phyloP scores from a whole-genome alignment of 2,888 invertebrate genomes.

The Melanotus villosus region DNA sequence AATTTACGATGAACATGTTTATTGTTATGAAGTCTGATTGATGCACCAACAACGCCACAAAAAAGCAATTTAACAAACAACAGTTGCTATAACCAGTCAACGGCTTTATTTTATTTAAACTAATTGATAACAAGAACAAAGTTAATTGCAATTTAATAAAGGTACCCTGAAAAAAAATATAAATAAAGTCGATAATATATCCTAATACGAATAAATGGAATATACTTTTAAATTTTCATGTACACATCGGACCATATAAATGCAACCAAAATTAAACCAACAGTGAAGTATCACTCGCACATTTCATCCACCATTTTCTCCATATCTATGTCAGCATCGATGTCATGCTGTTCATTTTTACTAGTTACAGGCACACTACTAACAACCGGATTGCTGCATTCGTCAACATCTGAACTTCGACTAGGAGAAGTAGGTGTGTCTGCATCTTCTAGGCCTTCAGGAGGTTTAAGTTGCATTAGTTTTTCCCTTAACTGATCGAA shows the following conservation, averaged over 20 bases:
- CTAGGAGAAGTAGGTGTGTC: constrained; percentile 67
- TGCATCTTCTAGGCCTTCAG: constrained; percentile 79
- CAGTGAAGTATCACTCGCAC: constrained; percentile 69
- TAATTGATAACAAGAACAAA: constrained; percentile 31
- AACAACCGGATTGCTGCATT: constrained; percentile 50
- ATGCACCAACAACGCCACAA: no score
- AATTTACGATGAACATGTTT: no score
- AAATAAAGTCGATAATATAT: constrained; percentile 33
- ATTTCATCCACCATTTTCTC: constrained; percentile 83
- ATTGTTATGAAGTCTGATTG: no score
- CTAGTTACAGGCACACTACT: constrained; percentile 51
- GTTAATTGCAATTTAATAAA: constrained; percentile 32
- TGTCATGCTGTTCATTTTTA: constrained; percentile 63
- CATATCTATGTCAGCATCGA: constrained; percentile 81
- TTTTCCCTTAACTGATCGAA: constrained; percentile 84
- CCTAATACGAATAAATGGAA: constrained; percentile 36
- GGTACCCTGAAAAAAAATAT: constrained; percentile 22
- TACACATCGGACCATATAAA: constrained; percentile 32
- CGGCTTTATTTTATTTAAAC: constrained; percentile 27
- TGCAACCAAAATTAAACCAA: constrained; percentile 38
- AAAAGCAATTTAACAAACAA: constrained; percentile 8
- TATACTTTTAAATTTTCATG: constrained; percentile 32
- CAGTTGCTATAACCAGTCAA: not conserved
- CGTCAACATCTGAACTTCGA: constrained; percentile 39
- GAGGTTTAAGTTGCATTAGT: constrained; percentile 85